A percentile compares a stretch with the other conserved stretches of the same genome.
Evolutionary conservation across 2,797 vertebrate species (phyloP).

Genomic region (Karalla daura): DNA sequence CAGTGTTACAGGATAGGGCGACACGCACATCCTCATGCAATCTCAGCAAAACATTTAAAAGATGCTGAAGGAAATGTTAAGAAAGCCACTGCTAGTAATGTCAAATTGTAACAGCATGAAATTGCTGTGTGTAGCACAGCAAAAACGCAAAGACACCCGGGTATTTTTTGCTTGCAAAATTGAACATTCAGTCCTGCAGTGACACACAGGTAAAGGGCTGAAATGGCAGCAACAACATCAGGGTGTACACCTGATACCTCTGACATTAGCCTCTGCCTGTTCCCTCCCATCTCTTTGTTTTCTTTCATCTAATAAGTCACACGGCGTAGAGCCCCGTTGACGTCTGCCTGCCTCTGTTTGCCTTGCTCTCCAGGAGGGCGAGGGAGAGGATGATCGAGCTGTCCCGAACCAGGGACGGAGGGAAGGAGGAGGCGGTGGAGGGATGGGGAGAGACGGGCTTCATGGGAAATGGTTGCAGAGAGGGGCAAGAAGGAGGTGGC

Average conservation of each 20-base stretch:
- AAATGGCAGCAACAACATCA: background rate
- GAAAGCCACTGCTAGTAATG: too few species aligned
- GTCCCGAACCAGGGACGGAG: constrained; percentile 69
- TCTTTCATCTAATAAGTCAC: background rate
- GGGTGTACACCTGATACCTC: background rate
- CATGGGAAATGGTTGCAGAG: constrained; percentile 66
- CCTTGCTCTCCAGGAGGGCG: constrained; percentile 82
- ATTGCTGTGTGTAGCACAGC: too few species aligned
- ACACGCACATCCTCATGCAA: background rate
- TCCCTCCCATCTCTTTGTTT: background rate
- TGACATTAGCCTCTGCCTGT: background rate
- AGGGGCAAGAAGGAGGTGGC: constrained; percentile 34
- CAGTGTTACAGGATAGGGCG: background rate
- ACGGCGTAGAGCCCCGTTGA: constrained; percentile 1
- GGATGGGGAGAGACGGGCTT: constrained; percentile 68
- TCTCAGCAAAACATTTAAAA: background rate
- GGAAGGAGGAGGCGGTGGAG: constrained; percentile 68
- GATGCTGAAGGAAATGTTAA: background rate
- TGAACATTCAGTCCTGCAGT: too few species aligned
- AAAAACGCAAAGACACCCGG: too few species aligned
- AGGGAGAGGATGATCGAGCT: constrained; percentile 89
- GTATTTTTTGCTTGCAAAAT: background rate
- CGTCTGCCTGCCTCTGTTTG: background rate
- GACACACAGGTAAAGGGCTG: rapidly evolving
- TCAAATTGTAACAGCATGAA: too few species aligned